These are phyloP conservation scores for Syngnathoides biaculeatus DNA, from an alignment of 2,113 vertebrate species.

Conservation along the genomic window DNA sequence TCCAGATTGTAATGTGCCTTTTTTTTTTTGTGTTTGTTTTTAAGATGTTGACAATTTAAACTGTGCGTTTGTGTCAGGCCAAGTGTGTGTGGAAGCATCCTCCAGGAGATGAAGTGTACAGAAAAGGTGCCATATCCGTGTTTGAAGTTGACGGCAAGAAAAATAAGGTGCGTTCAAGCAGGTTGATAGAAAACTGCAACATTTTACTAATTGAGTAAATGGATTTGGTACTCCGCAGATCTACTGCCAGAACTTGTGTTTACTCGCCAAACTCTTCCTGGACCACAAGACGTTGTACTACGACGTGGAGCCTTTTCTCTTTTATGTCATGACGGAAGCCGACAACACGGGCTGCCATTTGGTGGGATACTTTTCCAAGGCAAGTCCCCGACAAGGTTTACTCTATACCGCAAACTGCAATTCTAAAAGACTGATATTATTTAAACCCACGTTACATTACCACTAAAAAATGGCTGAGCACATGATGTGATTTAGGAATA, in stretches of 20 bases:
- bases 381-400: slow-evolving; percentile 32
- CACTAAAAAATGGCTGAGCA: too few species aligned
- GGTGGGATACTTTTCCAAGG: slow-evolving; percentile 99
- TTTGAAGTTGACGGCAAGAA: slow-evolving; percentile 99
- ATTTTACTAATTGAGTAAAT: background rate
- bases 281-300: slow-evolving; percentile 99
- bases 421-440: too few species aligned
- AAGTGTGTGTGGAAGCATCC: slow-evolving; percentile 99
- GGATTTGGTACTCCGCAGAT: slow-evolving; percentile 71
- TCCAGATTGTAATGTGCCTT: background rate
- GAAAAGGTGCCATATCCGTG: slow-evolving; percentile 92
- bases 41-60: background rate
- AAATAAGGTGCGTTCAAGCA: slow-evolving; percentile 82
- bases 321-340: slow-evolving; percentile 98
- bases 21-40: background rate
- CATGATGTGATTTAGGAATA: too few species aligned
- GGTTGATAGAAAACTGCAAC: too few species aligned
- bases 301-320: slow-evolving; percentile 97
- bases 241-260: slow-evolving; percentile 97
- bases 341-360: slow-evolving; percentile 98
- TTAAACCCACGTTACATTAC: too few species aligned
- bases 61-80: slow-evolving; percentile 71
- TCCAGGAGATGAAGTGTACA: slow-evolving; percentile 94
- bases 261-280: slow-evolving; percentile 96
- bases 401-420: background rate